Conservation (phyloP, 2,113 vertebrate genomes). For the Oreotragus oreotragus region DNA sequence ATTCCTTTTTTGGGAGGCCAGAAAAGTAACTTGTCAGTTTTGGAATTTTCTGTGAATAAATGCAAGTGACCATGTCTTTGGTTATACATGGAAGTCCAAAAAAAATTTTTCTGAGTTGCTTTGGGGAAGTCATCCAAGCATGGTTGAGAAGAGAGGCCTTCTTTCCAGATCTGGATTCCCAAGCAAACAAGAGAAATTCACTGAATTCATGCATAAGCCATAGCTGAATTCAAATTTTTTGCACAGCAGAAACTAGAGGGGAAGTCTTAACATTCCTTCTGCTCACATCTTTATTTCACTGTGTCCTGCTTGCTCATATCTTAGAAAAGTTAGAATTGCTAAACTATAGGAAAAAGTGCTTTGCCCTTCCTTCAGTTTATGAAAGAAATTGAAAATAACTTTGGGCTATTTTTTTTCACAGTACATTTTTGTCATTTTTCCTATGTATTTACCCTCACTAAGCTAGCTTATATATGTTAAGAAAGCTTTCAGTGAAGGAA, state of each 20-base stretch:
- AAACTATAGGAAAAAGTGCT: background rate
- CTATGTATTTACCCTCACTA: background rate
- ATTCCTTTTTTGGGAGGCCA: background rate
- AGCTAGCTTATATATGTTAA: background rate
- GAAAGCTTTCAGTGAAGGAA: background rate
- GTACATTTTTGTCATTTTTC: background rate
- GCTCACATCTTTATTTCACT: background rate
- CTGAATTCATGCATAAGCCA: background rate
- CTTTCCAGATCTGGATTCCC: background rate
- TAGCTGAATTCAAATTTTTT: background rate
- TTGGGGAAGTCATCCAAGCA: background rate
- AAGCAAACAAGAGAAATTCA: background rate
- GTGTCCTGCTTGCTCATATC: background rate
- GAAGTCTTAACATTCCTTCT: background rate
- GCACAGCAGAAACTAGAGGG: background rate
- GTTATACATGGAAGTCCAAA: background rate
- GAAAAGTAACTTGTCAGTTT: background rate
- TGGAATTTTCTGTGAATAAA: constrained; percentile 21
- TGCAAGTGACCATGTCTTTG: background rate
- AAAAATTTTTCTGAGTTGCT: background rate
- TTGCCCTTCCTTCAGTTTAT: background rate
- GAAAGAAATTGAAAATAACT: background rate
- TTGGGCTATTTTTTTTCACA: background rate
- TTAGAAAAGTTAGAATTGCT: background rate
- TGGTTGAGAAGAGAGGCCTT: background rate